Evolutionary conservation across 2,797 vertebrate species (phyloP).

Genomic region (Molossus molossus): DNA sequence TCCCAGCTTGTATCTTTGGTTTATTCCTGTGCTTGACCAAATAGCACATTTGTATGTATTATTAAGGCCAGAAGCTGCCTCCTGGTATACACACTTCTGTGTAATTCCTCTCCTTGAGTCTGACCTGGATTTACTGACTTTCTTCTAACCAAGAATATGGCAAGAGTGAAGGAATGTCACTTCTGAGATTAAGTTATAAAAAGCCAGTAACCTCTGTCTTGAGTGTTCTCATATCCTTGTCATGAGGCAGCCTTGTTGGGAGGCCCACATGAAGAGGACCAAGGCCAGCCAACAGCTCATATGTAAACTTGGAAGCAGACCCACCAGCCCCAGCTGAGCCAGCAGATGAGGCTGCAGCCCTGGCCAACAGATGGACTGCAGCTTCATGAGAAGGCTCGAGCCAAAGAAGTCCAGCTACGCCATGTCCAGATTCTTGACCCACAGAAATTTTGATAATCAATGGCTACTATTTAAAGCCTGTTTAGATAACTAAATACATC

Average conservation of each 20-base stretch:
- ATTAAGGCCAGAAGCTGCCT: neutral
- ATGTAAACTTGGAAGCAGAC: neutral
- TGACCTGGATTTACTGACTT: neutral
- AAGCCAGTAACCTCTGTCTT: neutral
- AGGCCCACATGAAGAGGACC: neutral
- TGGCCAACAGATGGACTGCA: neutral
- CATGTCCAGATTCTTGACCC: neutral
- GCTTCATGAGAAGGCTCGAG: neutral
- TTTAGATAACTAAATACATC: neutral
- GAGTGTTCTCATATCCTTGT: neutral
- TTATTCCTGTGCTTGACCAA: slow-evolving; percentile 1
- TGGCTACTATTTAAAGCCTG: neutral
- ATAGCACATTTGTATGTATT: neutral
- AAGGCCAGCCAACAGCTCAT: neutral
- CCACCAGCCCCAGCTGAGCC: neutral
- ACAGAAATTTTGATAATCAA: neutral
- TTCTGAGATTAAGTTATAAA: neutral
- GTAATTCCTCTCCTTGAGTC: neutral
- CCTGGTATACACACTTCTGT: neutral
- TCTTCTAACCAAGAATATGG: neutral
- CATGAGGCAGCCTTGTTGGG: neutral
- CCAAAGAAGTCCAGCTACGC: neutral
- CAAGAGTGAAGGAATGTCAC: neutral
- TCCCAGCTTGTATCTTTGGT: neutral
- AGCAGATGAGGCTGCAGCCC: neutral